These are phyloP conservation scores for Bombus breviceps DNA, from an alignment of 1,140 invertebrate genomes.

Conservation along the genomic window DNA sequence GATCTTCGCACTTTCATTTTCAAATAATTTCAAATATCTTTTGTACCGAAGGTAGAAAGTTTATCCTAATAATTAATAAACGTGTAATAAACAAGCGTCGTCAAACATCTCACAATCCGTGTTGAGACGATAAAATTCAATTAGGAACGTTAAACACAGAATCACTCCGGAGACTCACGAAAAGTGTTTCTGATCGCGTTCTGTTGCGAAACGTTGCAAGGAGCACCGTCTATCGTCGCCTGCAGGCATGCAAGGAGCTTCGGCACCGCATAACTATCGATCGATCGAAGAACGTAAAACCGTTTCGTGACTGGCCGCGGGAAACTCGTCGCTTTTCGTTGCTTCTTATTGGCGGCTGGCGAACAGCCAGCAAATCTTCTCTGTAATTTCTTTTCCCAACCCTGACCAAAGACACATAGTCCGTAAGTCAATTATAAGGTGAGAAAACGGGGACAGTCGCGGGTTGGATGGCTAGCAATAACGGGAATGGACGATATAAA, in stretches of 20 bases:
- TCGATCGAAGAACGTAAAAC: constrained; percentile 51
- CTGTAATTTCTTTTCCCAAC: constrained; percentile 38
- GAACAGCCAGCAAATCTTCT: constrained; percentile 56
- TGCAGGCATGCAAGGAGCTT: constrained; percentile 28
- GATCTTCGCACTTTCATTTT: not conserved
- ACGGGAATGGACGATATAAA: constrained; percentile 16
- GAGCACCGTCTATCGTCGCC: constrained; percentile 32
- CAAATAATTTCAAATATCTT: not conserved
- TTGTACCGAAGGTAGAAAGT: not conserved
- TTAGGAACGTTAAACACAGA: not conserved
- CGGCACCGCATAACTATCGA: constrained; percentile 40
- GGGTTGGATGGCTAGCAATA: constrained; percentile 19
- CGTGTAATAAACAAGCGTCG: not conserved
- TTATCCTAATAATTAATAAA: not conserved
- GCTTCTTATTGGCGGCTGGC: constrained; percentile 54
- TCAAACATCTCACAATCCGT: not conserved
- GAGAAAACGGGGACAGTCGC: constrained; percentile 9
- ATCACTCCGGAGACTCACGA: not conserved
- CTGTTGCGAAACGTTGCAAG: not conserved
- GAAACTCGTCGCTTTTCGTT: constrained; percentile 50
- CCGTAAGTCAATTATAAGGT: constrained; percentile 61
- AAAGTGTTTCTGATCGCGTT: not conserved
- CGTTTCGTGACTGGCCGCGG: constrained; percentile 41
- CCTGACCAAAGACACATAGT: constrained; percentile 48
- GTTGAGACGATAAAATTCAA: too few species aligned